These are phyloP conservation scores for Bradysia coprophila DNA, from an alignment of 1,140 invertebrate species.

Conservation along the genomic window DNA sequence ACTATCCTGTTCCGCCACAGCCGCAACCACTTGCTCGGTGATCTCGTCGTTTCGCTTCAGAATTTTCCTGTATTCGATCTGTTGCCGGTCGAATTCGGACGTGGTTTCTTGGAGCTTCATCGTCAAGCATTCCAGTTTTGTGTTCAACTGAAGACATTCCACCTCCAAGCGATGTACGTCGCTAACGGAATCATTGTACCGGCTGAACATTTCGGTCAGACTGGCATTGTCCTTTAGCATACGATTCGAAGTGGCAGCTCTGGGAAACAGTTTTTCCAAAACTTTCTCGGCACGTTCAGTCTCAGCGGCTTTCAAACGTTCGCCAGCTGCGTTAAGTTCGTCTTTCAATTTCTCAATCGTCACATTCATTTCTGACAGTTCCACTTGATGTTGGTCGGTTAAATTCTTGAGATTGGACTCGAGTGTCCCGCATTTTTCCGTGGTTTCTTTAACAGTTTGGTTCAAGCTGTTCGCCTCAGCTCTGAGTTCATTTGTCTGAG, in stretches of 20 bases:
- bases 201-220: conserved; percentile 75
- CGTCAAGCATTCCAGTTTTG: conserved; percentile 60
- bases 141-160: conserved; percentile 59
- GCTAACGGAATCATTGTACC: conserved; percentile 59
- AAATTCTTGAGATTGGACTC: conserved; percentile 49
- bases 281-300: conserved; percentile 51
- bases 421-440: conserved; percentile 56
- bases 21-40: conserved; percentile 53
- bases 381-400: conserved; percentile 37
- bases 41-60: conserved; percentile 49
- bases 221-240: conserved; percentile 69
- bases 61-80: conserved; percentile 56
- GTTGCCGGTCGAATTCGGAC: conserved; percentile 59
- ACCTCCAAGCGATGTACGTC: conserved; percentile 51
- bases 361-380: conserved; percentile 45
- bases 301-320: conserved; percentile 50
- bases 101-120: conserved; percentile 74
- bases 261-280: conserved; percentile 65
- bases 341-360: conserved; percentile 49
- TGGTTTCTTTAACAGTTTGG: conserved; percentile 51
- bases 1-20: conserved; percentile 52
- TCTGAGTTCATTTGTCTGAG: conserved; percentile 60
- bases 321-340: conserved; percentile 66
- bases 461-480: conserved; percentile 64
- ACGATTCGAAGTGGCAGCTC: conserved; percentile 64